These are phyloP conservation scores for Oithona nana DNA, from an alignment of 2,888 invertebrate species.

Conservation along the genomic window DNA sequence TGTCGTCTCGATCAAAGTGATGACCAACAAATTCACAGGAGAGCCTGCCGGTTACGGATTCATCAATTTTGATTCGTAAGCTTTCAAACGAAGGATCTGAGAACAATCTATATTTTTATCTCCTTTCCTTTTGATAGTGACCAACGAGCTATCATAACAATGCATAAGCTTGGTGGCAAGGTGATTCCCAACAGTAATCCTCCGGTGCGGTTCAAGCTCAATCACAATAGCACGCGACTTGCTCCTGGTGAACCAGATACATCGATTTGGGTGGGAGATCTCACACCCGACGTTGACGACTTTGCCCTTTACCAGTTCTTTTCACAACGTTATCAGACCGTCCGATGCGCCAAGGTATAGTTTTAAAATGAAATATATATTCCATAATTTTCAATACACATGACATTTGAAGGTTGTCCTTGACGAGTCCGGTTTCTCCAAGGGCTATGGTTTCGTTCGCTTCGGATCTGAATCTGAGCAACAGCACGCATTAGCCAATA, in stretches of 20 bases:
- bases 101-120: neutral
- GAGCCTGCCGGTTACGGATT: conserved; percentile 92
- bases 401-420: too few relatives aligned
- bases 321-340: conserved; percentile 72
- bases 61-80: conserved; percentile 44
- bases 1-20: conserved; percentile 40
- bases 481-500: conserved; percentile 15
- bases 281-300: conserved; percentile 83
- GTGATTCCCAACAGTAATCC: conserved; percentile 51
- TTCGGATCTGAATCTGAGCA: conserved; percentile 74
- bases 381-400: too few relatives aligned
- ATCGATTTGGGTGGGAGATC: conserved; percentile 88
- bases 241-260: conserved; percentile 58
- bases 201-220: conserved; percentile 45
- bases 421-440: conserved; percentile 70
- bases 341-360: conserved; percentile 81
- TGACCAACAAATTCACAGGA: conserved; percentile 79
- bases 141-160: conserved; percentile 73
- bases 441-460: conserved; percentile 86
- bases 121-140: conserved; percentile 37
- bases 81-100: neutral
- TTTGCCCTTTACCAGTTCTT: conserved; percentile 78
- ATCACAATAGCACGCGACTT: conserved; percentile 64
- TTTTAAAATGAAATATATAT: too few relatives aligned
- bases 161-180: conserved; percentile 88